Percentiles rank a stretch among this genome's conserved stretches.
phyloP scores from a whole-genome alignment of 1,140 invertebrate species.

The Neoseiulus cucumeris region DNA sequence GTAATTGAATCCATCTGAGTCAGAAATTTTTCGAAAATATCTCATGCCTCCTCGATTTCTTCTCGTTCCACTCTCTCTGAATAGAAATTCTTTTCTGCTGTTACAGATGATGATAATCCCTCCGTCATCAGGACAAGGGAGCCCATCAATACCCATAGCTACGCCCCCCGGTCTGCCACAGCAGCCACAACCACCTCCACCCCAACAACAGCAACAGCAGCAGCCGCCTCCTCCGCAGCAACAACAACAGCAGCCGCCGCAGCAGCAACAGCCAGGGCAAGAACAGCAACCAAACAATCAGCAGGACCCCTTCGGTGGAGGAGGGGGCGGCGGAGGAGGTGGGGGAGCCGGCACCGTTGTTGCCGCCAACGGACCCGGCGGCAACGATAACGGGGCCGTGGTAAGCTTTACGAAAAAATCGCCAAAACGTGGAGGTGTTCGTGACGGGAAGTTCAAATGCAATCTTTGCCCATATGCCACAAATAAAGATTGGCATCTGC shows the following conservation, averaged over 20 bases:
- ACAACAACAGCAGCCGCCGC: background rate
- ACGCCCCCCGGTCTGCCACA: background rate
- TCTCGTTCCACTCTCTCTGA: background rate
- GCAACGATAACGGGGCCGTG: too few species aligned
- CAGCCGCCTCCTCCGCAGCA: background rate
- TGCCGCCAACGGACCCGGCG: too few species aligned
- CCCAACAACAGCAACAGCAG: background rate
- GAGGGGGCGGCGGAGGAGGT: background rate
- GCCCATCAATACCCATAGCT: background rate
- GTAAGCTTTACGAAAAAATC: too few species aligned
- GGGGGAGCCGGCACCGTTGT: too few species aligned
- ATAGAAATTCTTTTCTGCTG: background rate
- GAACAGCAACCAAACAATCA: slow-evolving; percentile 1
- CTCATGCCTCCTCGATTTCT: too few species aligned
- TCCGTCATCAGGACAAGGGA: background rate
- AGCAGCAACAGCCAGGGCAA: background rate
- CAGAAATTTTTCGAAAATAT: background rate
- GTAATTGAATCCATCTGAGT: background rate
- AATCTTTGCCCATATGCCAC: slow-evolving; percentile 3
- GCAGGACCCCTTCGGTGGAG: slow-evolving; percentile 7
- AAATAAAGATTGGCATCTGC: slow-evolving; percentile 5
- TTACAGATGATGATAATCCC: slow-evolving; percentile 3
- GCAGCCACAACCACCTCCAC: background rate
- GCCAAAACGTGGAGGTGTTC: slow-evolving; percentile 1
- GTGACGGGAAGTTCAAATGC: slow-evolving; percentile 5